phyloP scores from a whole-genome alignment of 2,888 invertebrate species.

The Aporophyla nigra region DNA sequence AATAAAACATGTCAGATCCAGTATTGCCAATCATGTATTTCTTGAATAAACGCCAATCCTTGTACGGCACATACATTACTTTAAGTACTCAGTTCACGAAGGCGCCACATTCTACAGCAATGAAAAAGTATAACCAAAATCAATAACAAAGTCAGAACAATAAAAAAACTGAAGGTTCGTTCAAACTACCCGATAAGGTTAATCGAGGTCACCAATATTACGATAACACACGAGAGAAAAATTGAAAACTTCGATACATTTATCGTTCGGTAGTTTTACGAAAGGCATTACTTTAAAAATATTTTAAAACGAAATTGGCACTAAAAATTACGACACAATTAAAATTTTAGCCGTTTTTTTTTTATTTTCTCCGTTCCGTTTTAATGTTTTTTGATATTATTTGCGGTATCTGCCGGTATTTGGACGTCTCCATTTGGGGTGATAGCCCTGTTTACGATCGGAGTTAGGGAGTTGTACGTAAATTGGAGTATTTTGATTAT shows the following conservation, averaged over 20 bases:
- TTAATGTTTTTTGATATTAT: slow-evolving; percentile 59
- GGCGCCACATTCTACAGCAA: slow-evolving; percentile 41
- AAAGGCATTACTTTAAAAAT: slow-evolving; percentile 62
- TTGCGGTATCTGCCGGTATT: slow-evolving; percentile 53
- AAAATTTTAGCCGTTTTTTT: slow-evolving; percentile 57
- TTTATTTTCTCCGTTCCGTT: slow-evolving; percentile 51
- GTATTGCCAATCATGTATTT: slow-evolving; percentile 17
- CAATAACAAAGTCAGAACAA: slow-evolving; percentile 62
- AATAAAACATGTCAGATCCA: slow-evolving; percentile 24
- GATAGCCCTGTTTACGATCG: slow-evolving; percentile 55
- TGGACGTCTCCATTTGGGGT: slow-evolving; percentile 67
- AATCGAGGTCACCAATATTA: slow-evolving; percentile 71
- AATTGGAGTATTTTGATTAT: slow-evolving; percentile 45
- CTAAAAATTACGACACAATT: slow-evolving; percentile 71
- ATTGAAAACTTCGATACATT: slow-evolving; percentile 65
- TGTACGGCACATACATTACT: slow-evolving; percentile 38
- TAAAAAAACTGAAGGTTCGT: slow-evolving; percentile 59
- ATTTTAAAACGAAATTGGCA: slow-evolving; percentile 54
- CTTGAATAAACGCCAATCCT: slow-evolving; percentile 40
- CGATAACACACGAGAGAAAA: slow-evolving; percentile 65
- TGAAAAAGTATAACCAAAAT: slow-evolving; percentile 58
- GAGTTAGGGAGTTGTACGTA: slow-evolving; percentile 44
- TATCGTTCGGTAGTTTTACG: slow-evolving; percentile 55
- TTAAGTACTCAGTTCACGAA: slow-evolving; percentile 43
- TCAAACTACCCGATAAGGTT: slow-evolving; percentile 71